phyloP scores from a whole-genome alignment of 2,888 invertebrate species.

The Venusia cambrica region DNA sequence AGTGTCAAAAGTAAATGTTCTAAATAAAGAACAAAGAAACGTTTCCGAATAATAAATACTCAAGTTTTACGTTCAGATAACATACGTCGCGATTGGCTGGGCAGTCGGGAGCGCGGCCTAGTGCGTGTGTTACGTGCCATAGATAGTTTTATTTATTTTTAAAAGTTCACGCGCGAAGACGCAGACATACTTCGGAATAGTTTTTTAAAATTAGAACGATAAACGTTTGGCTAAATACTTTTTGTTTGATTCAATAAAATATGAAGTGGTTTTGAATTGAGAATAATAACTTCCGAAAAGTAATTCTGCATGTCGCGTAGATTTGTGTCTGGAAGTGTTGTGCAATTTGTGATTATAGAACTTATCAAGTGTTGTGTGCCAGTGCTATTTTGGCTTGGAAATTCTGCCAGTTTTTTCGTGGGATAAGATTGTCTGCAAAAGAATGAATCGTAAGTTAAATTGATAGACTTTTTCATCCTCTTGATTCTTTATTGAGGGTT shows the following conservation, averaged over 20 bases:
- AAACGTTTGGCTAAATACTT: too few species aligned
- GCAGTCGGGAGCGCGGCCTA: conserved; percentile 37
- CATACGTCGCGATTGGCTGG: conserved; percentile 22
- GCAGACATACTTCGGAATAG: too few species aligned
- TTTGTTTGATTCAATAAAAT: too few species aligned
- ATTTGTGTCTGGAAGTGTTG: conserved; percentile 8
- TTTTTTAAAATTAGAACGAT: too few species aligned
- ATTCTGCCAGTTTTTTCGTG: conserved; percentile 8
- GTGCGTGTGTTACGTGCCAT: conserved; percentile 29
- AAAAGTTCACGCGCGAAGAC: conserved; percentile 27
- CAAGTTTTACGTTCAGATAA: conserved; percentile 44
- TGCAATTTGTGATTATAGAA: conserved; percentile 7
- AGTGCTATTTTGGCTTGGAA: conserved; percentile 7
- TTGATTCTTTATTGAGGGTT: too few species aligned
- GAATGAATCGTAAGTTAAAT: too few species aligned
- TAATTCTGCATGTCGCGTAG: too few species aligned
- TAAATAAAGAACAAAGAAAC: conserved; percentile 60
- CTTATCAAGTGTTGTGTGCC: too few species aligned
- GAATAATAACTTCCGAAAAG: too few species aligned
- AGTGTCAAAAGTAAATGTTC: conserved; percentile 59
- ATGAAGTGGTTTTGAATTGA: too few species aligned
- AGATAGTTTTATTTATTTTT: conserved; percentile 37
- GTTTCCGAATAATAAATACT: conserved; percentile 55
- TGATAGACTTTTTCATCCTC: too few species aligned
- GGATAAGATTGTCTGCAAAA: conserved; percentile 6